Evolutionary conservation across 2,113 vertebrate genomes (phyloP), one percentile per base, ranked within the genome.

Genomic region (Peucedramus taeniatus): DNA sequence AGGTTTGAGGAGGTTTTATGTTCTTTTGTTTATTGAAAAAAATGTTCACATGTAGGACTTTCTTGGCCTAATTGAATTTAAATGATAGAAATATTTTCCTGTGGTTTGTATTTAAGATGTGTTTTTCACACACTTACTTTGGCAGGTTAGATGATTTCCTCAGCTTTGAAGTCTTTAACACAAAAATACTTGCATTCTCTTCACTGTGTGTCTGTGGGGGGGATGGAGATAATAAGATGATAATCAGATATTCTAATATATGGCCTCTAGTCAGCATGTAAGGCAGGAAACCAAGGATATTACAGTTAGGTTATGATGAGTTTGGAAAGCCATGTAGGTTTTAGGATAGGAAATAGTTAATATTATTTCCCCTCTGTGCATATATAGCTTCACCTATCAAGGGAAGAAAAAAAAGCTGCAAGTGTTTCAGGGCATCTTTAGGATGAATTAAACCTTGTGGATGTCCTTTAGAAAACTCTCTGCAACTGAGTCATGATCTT

Each of bases 31-130:
- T n/a, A 7, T 44, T 78, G 9, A 23, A 28, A 47, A 83, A 51
- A 2, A 1, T 7, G 15, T 64, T 47, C 2, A 24, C 8, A 5
- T 1, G 0, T 65, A 57, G 28, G 26, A 42, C 24, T 75, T 78
- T 49, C 37, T 81, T 72, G 40, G 47, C 37, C n/a, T 18, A 68
- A 12, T 31, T 49, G 8, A 39, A 31, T 71, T 79, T 64, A 64
- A 86, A 28, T 15, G 4, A 13, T n/a, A 75, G 17, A 50, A 86
- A 11, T 49, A 2, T 59, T 65, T 72, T 77, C 9, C n/a, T 26
- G 16, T 44, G n/a, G 6, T 40, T 87, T 82, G 45, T 47, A 10
- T 6, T 85, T 69, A 7, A 27, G 31, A 22, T 20, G 11, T 22
- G 19, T 75, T 91, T 89, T 84, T 79, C 30, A 14, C 39, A 17